Conservation (phyloP, 35 echinoderm and acorn worm genomes). For the Chiridota heheva region DNA sequence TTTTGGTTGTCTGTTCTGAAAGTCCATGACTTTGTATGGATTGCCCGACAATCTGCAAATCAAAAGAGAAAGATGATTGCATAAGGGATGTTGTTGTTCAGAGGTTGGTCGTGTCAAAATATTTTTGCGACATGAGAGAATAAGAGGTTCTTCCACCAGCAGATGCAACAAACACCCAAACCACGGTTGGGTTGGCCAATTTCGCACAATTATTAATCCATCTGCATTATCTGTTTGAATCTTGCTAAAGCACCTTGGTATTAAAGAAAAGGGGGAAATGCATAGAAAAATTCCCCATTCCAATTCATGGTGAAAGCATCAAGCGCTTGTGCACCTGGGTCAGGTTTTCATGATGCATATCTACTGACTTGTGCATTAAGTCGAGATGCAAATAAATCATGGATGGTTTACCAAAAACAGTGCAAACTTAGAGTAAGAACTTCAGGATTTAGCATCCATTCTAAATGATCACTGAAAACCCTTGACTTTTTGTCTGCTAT, state of each 20-base stretch:
- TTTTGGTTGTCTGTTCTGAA: slow-evolving; percentile 13
- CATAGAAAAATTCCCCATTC: slow-evolving; percentile 26
- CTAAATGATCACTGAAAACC: slow-evolving; percentile 11
- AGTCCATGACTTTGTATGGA: slow-evolving; percentile 8
- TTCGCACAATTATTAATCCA: slow-evolving; percentile 21
- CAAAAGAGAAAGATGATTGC: neutral
- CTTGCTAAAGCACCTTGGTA: slow-evolving; percentile 29
- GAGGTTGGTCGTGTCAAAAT: neutral
- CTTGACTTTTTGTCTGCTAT: slow-evolving; percentile 42
- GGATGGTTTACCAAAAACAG: too few species aligned
- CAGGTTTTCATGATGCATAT: slow-evolving; percentile 28
- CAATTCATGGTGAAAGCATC: slow-evolving; percentile 47
- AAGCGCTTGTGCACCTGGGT: slow-evolving; percentile 12
- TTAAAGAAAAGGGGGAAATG: slow-evolving; percentile 28
- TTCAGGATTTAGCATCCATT: slow-evolving; percentile 25
- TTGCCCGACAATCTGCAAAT: slow-evolving; percentile 43
- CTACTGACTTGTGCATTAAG: neutral
- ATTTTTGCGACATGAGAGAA: neutral
- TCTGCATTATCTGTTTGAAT: slow-evolving; percentile 15
- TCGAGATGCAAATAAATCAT: neutral
- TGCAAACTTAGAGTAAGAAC: too few species aligned
- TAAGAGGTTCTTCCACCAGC: slow-evolving; percentile 7
- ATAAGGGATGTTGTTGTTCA: neutral
- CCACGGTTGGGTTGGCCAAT: slow-evolving; percentile 43
- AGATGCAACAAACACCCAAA: slow-evolving; percentile 7